Evolutionary conservation across 1,140 invertebrate species (phyloP).

Genomic region (Ladona fulva): DNA sequence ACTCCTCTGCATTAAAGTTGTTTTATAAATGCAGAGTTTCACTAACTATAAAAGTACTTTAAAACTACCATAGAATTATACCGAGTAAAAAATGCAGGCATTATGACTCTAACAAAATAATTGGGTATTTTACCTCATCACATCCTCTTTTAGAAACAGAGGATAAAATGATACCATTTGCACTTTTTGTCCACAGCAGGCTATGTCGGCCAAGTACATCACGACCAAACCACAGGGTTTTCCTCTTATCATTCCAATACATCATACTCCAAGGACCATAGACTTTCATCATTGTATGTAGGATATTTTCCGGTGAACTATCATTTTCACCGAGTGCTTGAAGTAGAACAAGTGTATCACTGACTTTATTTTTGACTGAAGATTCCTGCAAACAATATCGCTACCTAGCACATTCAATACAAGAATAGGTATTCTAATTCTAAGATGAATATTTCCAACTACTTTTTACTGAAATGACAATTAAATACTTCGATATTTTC

Average conservation of each 20-base stretch:
- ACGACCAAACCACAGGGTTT: conserved; percentile 69
- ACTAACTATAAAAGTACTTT: no score
- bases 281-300: conserved; percentile 42
- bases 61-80: no score
- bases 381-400: no score
- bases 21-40: no score
- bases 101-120: no score
- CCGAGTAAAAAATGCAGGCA: no score
- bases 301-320: conserved; percentile 34
- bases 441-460: no score
- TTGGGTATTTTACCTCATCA: not conserved
- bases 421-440: no score
- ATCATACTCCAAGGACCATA: conserved; percentile 79
- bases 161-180: conserved; percentile 40
- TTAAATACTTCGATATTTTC: no score
- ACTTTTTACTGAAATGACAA: no score
- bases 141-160: conserved; percentile 47
- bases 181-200: conserved; percentile 54
- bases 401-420: no score
- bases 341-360: conserved; percentile 18
- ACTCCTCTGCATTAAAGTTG: no score
- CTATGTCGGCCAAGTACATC: conserved; percentile 79
- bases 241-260: conserved; percentile 54
- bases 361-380: not conserved
- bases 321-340: conserved; percentile 32